Evolutionary conservation across 2,113 vertebrate genomes (phyloP).

Genomic region (Trogon melanurus): DNA sequence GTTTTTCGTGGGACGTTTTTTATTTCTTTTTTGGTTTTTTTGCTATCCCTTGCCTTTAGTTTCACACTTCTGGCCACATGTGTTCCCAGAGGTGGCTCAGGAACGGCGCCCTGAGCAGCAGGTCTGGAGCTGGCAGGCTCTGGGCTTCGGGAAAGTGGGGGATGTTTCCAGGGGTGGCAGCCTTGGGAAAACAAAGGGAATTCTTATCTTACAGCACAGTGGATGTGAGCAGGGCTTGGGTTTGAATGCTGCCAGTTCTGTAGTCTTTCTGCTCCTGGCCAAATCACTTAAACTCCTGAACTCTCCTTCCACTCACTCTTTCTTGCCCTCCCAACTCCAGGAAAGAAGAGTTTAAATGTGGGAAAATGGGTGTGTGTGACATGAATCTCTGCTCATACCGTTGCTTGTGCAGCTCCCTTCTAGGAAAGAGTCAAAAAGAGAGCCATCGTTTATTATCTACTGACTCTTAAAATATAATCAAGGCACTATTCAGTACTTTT

Average conservation of each 20-base stretch:
- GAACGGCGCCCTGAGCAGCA: background rate
- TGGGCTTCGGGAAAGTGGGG: background rate
- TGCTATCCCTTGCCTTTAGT: background rate
- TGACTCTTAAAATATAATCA: background rate
- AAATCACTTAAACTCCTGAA: background rate
- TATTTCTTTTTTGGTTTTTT: no score
- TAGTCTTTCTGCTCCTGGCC: background rate
- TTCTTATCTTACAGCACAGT: background rate
- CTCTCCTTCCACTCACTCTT: background rate
- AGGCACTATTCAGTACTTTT: background rate
- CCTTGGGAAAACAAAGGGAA: background rate
- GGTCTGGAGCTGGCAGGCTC: background rate
- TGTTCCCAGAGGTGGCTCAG: background rate
- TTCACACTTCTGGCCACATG: accelerated
- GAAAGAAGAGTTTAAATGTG: background rate
- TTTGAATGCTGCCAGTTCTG: background rate
- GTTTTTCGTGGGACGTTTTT: no score
- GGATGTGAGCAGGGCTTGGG: background rate
- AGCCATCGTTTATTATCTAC: background rate
- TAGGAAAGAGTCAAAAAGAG: background rate
- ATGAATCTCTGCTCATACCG: accelerated
- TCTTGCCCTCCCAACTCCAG: background rate
- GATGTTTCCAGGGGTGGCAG: background rate
- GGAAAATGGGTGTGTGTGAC: accelerated
- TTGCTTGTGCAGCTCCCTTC: background rate